phyloP scores from a whole-genome alignment of 2,888 invertebrate genomes.

The Colostygia pectinataria region DNA sequence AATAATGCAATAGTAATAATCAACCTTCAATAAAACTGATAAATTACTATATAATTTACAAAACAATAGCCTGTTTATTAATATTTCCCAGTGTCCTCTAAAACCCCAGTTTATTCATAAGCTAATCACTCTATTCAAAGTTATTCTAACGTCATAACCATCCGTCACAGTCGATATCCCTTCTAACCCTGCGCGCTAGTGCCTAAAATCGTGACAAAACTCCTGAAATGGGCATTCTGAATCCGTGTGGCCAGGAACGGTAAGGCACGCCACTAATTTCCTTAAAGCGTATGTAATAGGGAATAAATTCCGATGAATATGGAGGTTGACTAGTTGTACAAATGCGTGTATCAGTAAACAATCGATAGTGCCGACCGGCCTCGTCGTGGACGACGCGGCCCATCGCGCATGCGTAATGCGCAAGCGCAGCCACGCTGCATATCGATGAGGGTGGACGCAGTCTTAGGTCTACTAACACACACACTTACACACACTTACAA shows the following conservation, averaged over 20 bases:
- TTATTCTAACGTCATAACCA: conserved; percentile 79
- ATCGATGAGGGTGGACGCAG: conserved; percentile 64
- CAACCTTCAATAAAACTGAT: conserved; percentile 41
- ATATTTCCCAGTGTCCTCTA: conserved; percentile 52
- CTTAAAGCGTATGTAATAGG: conserved; percentile 53
- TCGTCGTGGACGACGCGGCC: conserved; percentile 54
- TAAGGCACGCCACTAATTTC: conserved; percentile 35
- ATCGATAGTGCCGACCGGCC: conserved; percentile 59
- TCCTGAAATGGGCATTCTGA: conserved; percentile 71
- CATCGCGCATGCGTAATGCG: conserved; percentile 74
- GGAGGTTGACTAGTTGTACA: conserved; percentile 50
- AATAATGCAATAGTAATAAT: not conserved
- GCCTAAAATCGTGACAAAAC: conserved; percentile 74
- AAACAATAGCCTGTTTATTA: conserved; percentile 60
- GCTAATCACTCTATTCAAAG: conserved; percentile 79
- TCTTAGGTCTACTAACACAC: conserved; percentile 30
- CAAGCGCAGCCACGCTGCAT: conserved; percentile 62
- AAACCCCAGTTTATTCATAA: conserved; percentile 69
- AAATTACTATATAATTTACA: conserved; percentile 48
- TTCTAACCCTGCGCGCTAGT: conserved; percentile 64
- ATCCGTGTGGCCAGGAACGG: conserved; percentile 59
- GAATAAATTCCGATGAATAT: conserved; percentile 49
- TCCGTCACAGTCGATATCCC: conserved; percentile 74
- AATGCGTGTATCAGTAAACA: conserved; percentile 67
- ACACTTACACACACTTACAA: not conserved